Evolutionary conservation across 1,140 invertebrate genomes (phyloP).

Genomic region (Sitophilus oryzae): DNA sequence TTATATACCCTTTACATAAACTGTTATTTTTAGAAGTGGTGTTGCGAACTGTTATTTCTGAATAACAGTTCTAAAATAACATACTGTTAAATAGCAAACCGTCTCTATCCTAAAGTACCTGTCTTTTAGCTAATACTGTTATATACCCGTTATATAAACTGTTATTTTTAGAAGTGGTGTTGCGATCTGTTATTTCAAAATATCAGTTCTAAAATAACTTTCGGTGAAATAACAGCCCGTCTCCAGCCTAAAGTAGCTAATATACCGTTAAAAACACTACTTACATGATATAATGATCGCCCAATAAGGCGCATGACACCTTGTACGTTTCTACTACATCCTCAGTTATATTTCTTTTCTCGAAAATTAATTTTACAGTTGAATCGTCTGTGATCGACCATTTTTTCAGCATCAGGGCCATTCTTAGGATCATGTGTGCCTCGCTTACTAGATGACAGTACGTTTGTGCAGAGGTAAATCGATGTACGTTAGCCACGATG

Average conservation of each 20-base stretch:
- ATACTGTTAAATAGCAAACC: too few relatives aligned
- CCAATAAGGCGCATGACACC: constrained; percentile 57
- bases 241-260: neutral
- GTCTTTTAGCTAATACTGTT: too few relatives aligned
- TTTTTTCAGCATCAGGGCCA: constrained; percentile 44
- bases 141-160: too few relatives aligned
- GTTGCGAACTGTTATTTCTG: too few relatives aligned
- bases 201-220: too few relatives aligned
- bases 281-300: constrained; percentile 59
- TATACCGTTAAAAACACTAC: constrained; percentile 29
- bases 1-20: too few relatives aligned
- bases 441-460: constrained; percentile 63
- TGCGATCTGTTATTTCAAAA: too few relatives aligned
- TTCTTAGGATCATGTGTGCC: constrained; percentile 57
- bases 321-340: constrained; percentile 51
- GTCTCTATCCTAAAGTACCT: too few relatives aligned
- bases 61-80: too few relatives aligned
- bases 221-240: too few relatives aligned
- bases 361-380: constrained; percentile 31
- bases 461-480: constrained; percentile 53
- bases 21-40: too few relatives aligned
- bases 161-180: too few relatives aligned
- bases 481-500: constrained; percentile 58
- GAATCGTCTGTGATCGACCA: constrained; percentile 33
- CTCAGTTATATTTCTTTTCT: constrained; percentile 37